Evolutionary conservation across 1,140 invertebrate species (phyloP), one percentile per base, ranked within the genome.

Genomic region (Zophobas morio): DNA sequence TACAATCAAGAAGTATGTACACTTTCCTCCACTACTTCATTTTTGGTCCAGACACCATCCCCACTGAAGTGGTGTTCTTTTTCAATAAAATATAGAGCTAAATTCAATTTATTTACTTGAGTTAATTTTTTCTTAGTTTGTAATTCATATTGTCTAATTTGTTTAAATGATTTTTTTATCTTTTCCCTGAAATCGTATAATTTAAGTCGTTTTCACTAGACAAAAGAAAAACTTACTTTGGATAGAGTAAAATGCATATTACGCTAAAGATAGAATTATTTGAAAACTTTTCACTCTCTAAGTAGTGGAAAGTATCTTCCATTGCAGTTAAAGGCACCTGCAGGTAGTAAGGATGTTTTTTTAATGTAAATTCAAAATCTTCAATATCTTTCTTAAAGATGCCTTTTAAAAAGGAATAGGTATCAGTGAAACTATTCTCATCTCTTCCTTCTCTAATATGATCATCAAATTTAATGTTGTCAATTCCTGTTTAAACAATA

Each of bases 201-300:
- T 70, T 66, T 1, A 33, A 3, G 6, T 6, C 51, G 56, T 20
- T 63, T 42, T 66, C 47, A 56, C 34, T 36, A 53, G 20, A 6
- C n/a, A 33, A 37, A 70, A 37, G 47, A 1, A 51, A 85, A 84
- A 86, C 86, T 83, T 87, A 89, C 89, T 85, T 88, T 35, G 89
- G 88, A 86, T 91, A 90, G 49, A 91, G 82, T 40, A 91, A 71
- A 66, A 90, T 87, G 51, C 87, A 84, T 75, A 89, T 85, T 83
- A 90, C 90, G 51, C 86, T 81, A 81, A 84, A 87, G 82, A 92
- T 90, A 47, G 89, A 87, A 40, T 87, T 74, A 32, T 82, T 54
- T 6, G 84, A 81, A 84, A 88, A 92, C 34, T 86, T 33, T 70
- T 71, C 60, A 6, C 77, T 78, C 42, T 83, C 86, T 49, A 92